phyloP scores from a whole-genome alignment of 2,113 vertebrate species.

The Lagopus muta region DNA sequence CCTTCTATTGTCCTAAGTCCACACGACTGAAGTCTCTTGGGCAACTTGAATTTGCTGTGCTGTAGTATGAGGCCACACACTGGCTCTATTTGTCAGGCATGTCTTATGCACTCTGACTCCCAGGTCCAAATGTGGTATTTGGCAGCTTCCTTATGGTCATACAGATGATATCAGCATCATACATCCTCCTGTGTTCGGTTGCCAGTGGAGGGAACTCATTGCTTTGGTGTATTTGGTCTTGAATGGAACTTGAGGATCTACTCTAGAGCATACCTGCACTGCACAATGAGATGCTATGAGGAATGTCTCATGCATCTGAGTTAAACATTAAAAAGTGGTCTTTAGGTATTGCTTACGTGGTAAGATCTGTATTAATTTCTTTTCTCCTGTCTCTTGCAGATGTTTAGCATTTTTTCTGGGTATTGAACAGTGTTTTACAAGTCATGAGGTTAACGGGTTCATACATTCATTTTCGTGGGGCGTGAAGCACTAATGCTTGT shows the following conservation, averaged over 20 bases:
- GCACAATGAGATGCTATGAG: not conserved
- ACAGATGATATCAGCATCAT: rapidly evolving
- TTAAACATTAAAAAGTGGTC: not conserved
- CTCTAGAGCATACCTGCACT: not conserved
- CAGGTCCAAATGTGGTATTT: not conserved
- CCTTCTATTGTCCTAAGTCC: not conserved
- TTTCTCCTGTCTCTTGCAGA: not conserved
- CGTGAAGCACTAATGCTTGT: not conserved
- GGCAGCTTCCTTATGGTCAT: not conserved
- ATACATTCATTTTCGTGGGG: too few relatives aligned
- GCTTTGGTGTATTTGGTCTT: not conserved
- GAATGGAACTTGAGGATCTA: not conserved
- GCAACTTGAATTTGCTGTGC: not conserved
- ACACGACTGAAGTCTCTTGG: not conserved
- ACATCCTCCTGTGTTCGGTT: not conserved
- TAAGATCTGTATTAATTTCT: not conserved
- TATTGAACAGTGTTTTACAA: not conserved
- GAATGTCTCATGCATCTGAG: not conserved
- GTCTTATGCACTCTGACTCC: not conserved
- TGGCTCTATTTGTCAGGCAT: rapidly evolving
- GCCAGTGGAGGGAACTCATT: not conserved
- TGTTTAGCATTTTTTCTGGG: not conserved
- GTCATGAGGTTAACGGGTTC: not conserved
- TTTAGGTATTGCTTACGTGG: not conserved
- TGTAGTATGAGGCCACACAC: not conserved